Percentiles rank a stretch among this genome's conserved stretches.
phyloP scores from a whole-genome alignment of 2,888 invertebrate species.

The Leucania comma region DNA sequence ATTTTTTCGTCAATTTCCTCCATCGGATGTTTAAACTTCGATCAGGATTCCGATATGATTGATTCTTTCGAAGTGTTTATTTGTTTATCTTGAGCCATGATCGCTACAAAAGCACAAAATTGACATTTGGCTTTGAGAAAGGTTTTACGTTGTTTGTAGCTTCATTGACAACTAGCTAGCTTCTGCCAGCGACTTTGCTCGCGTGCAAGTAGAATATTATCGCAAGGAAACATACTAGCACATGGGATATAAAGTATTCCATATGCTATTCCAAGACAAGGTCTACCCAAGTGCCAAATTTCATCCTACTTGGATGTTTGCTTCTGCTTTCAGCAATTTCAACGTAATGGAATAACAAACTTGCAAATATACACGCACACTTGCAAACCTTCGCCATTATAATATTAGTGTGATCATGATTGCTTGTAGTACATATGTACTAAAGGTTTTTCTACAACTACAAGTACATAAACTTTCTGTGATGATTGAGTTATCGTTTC shows the following conservation, averaged over 20 bases:
- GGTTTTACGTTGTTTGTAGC: background rate
- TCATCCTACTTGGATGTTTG: no score
- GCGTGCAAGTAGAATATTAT: no score
- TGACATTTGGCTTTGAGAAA: constrained; percentile 11
- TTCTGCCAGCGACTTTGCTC: no score
- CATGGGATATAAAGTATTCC: no score
- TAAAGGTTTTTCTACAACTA: background rate
- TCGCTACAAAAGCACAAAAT: constrained; percentile 11
- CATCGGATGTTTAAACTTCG: constrained; percentile 48
- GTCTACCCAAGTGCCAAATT: no score
- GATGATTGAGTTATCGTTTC: background rate
- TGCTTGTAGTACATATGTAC: background rate
- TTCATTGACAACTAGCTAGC: background rate
- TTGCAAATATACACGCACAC: no score
- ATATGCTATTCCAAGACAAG: no score
- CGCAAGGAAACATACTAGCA: no score
- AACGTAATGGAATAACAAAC: no score
- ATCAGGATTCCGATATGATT: constrained; percentile 38
- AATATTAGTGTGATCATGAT: no score
- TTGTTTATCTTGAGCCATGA: constrained; percentile 22
- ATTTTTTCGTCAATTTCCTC: constrained; percentile 39
- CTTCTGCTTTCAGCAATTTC: no score
- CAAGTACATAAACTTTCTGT: background rate
- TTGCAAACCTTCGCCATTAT: no score
- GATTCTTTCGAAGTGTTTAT: constrained; percentile 27